Conservation (phyloP, 2,113 vertebrate genomes). For the Sander vitreus region DNA sequence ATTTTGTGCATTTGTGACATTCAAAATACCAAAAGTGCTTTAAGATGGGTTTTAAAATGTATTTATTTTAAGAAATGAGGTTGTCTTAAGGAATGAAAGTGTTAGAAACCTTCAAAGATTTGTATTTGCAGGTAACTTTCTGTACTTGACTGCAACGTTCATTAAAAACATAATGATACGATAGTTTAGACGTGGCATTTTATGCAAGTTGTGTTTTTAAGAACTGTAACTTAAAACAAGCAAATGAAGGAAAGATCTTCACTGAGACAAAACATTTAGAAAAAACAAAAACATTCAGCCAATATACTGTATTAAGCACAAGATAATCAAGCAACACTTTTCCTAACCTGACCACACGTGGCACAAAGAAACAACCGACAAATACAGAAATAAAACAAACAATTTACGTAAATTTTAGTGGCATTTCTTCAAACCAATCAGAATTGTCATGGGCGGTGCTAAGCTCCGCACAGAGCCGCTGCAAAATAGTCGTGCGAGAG, state of each 20-base stretch:
- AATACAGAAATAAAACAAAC: neutral
- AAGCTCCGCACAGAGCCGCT: too few species aligned
- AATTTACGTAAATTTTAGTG: neutral
- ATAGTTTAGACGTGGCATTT: neutral
- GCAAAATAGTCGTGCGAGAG: too few species aligned
- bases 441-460: too few species aligned
- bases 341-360: neutral
- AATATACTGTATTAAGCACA: neutral
- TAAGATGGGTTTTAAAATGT: neutral
- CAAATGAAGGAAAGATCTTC: neutral
- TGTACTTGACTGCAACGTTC: neutral
- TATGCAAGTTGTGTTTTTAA: neutral
- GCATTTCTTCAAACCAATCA: too few species aligned
- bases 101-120: neutral
- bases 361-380: neutral
- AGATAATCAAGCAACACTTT: neutral
- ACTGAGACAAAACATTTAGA: neutral
- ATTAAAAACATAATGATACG: neutral
- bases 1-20: conserved; percentile 21
- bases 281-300: neutral
- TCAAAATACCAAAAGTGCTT: conserved; percentile 19
- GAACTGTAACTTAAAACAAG: neutral
- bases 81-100: neutral
- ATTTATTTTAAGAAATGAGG: conserved; percentile 26
- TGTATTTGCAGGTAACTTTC: neutral